Conservation (phyloP, 2,113 vertebrate genomes). For the Laticauda colubrina region DNA sequence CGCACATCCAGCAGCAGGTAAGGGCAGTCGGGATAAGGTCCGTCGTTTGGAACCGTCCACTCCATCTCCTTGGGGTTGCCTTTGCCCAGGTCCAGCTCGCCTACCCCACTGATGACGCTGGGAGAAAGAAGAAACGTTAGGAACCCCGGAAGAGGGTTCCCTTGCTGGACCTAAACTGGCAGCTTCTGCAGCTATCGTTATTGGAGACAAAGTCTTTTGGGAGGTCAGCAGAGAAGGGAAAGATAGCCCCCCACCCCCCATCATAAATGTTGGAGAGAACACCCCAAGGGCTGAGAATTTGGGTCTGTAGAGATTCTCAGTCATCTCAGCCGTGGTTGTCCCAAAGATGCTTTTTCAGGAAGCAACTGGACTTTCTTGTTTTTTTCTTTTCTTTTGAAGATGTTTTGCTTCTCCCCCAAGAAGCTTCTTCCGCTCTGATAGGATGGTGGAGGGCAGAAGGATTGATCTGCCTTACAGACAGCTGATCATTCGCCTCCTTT, state of each 20-base stretch:
- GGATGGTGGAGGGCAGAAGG: too few species aligned
- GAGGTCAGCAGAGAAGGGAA: background rate
- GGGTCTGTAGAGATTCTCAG: too few species aligned
- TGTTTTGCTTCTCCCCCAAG: too few species aligned
- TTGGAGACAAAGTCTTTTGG: background rate
- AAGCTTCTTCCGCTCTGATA: too few species aligned
- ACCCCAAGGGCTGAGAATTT: background rate
- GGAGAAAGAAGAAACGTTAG: background rate
- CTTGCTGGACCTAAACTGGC: too few species aligned
- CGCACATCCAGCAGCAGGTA: constrained; percentile 92
- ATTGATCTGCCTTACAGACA: too few species aligned
- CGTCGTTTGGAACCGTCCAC: constrained; percentile 47
- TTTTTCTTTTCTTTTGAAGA: too few species aligned
- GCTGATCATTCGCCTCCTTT: too few species aligned
- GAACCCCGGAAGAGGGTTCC: background rate
- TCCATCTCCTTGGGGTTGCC: constrained; percentile 53
- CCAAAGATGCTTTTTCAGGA: too few species aligned
- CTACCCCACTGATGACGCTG: constrained; percentile 91
- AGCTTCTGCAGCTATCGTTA: background rate
- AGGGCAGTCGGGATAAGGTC: constrained; percentile 87
- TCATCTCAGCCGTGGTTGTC: too few species aligned
- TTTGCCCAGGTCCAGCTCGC: constrained; percentile 84
- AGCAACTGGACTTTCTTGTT: too few species aligned
- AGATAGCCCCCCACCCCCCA: rapidly evolving
- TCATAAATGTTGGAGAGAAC: background rate